Conservation (phyloP, 2,888 invertebrate genomes). For the Stegophylla sp. region DNA sequence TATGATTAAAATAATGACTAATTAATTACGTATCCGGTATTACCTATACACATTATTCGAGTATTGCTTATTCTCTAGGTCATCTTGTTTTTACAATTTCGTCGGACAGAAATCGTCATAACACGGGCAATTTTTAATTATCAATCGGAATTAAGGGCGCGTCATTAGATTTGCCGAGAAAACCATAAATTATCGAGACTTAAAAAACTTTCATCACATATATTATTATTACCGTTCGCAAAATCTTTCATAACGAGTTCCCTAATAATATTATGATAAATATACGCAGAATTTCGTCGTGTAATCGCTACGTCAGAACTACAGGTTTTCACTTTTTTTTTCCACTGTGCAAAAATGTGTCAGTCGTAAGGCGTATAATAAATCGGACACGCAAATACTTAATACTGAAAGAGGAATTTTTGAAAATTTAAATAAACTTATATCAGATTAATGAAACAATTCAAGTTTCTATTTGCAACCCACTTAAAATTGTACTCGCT, state of each 20-base stretch:
- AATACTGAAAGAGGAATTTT: neutral
- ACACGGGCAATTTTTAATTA: neutral
- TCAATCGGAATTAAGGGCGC: neutral
- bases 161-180: slow-evolving; percentile 2
- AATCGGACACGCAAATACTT: neutral
- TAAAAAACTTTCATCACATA: slow-evolving; percentile 34
- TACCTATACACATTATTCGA: too few relatives aligned
- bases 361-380: slow-evolving; percentile 1
- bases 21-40: too few relatives aligned
- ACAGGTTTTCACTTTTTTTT: slow-evolving; percentile 46
- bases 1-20: too few relatives aligned
- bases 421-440: neutral
- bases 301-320: slow-evolving; percentile 6
- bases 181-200: slow-evolving; percentile 14
- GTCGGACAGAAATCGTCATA: neutral
- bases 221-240: slow-evolving; percentile 12
- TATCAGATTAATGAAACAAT: neutral
- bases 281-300: slow-evolving; percentile 25
- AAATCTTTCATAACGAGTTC: slow-evolving; percentile 19
- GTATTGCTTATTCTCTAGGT: slow-evolving; percentile 6
- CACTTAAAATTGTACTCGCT: neutral
- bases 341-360: neutral
- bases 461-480: neutral
- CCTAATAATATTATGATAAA: slow-evolving; percentile 12
- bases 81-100: slow-evolving; percentile 8